Base-by-base conservation (phyloP, 2,888 invertebrate genomes). In the Octodonta nipae region DNA sequence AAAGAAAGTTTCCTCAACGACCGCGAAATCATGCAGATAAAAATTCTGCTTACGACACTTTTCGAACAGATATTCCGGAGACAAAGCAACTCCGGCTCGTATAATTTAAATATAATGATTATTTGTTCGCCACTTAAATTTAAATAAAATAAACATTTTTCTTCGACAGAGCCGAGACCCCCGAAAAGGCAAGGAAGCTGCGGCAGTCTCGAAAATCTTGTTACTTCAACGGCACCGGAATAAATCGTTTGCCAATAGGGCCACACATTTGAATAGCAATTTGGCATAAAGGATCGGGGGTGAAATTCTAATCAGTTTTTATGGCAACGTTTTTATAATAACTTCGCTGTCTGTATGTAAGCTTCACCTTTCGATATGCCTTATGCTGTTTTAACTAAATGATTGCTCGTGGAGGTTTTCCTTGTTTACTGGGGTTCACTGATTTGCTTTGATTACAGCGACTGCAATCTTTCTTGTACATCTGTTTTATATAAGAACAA, bases 231-330 rank as follows among this genome's bases (percentile, higher is more conserved):
- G 58, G 55, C 56, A 57, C 52, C 54, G 47, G 57, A 58, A 60
- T 58, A 60, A 60, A 60, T 60, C 58, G 60, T 52, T 60, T 57
- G 60, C 60, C 60, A 60, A 60, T 60, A 60, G 56, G 57, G 54
- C 52, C 56, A 55, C 58, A 59, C 60, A 60, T 60, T 60, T 60
- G 60, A 60, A 60, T 60, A 59, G 57, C 60, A 59, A 60, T 60
- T 60, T 60, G 56, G 60, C 53, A 57, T 54, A 13, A 12, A 6
- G 12, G 30, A 8, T 20, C 14, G 52, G 53, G 56, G 56, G 56
- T 54, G 55, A 57, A 59, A 59, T 58, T 60, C 60, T 60, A 60
- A 60, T 60, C 60, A 60, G 60, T 55, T 60, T 60, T 60, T 60
- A 60, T 51, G 58, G 55, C 52, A 49, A n/a, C n/a, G 53, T 54